Base-by-base conservation (phyloP, 1,140 invertebrate species). In the Philotrypesis tridentata region DNA sequence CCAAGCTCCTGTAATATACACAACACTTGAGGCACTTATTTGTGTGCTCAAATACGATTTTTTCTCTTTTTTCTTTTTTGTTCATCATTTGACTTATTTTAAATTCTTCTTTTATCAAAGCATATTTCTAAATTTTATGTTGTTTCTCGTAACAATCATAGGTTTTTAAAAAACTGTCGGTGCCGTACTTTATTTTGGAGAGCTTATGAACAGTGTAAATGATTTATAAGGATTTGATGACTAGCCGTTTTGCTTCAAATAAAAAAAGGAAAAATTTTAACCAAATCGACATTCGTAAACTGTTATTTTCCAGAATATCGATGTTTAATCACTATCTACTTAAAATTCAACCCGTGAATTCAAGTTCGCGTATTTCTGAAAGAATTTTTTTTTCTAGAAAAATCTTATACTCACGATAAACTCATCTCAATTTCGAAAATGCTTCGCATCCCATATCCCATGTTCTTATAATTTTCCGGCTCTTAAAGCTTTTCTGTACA, bases 11-110 rank as follows among this genome's bases (percentile, higher is more conserved):
- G 87, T 91, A 92, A 92, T 92, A 90, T 92, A 91, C 90, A 91
- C 87, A 90, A 91, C 90, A 90, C 89, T 92, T 91, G 91, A 92
- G 91, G 91, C 91, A 92, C 91, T 92, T 92, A 90, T 89, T 91
- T 91, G 85, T 89, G 91, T 91, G 90, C 91, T 92, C 91, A 91
- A 92, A 90, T 90, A 90, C 86, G 86, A 88, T 88, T 87, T 87
- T 89, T 87, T 85, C 85, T 84, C 87, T 88, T 87, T 85, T 87
- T 84, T 87, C 85, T 85, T 11, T 87, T 89, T 87, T 80, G 65
- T 67, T 80, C n/a, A 70, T 82, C 37, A 63, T 78, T 63, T 73
- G 29, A 27, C 25, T 76, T 40, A 48, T 33, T 60, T 63, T 68
- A 40, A 31, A 31, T 78, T 63, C 40, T 63, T 77, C 74, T 61